Evolutionary conservation across 2,888 invertebrate genomes (phyloP), one percentile per base, ranked within the genome.

Genomic region (Iselma pallidipennis): DNA sequence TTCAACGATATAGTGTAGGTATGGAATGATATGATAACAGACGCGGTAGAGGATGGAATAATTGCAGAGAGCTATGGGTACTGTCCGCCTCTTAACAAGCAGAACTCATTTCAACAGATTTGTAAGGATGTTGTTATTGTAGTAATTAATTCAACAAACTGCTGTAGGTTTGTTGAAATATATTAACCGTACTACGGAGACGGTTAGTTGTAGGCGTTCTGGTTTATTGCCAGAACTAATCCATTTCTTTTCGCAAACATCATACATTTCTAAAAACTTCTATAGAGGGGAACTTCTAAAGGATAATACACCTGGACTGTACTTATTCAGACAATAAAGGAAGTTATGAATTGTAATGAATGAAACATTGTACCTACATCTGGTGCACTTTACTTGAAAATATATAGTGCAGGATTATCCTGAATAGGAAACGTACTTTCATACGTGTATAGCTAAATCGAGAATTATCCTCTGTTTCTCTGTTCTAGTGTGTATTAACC

Each of bases 91-190:
- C 33, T n/a, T 37, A 37, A 37, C 33, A 14, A 37, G 16, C 16
- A 9, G 16, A 50, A 50, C 25, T 50, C 25, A 50, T 50, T n/a
- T 6, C n/a, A 49, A 14, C 25, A 26, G 28, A 50, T 29, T 50
- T 29, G 25, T 50, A 50, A 50, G 28, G 29, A 50, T 19, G 28
- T 50, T 50, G 50, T 50, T 50, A 50, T 28, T 50, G 28, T 19
- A 4, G 50, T 50, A 50, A 50, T 50, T 50, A 50, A 50, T 50
- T 50, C 50, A 50, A 50, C 50, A 23, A 28, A 50, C 12, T 28
- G 16, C 50, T 14, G 50, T 50, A 28, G 21, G 50, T 6, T 50
- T 19, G 50, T 50, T 28, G 14, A 50, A 28, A 25, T 50, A 26
- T 25, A 19, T 26, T 16, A 37, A 37, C 37, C 9, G 9, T 37